Percentiles rank a stretch among this genome's conserved stretches.
phyloP scores from a whole-genome alignment of 2,888 invertebrate genomes.

The Acleris literana region DNA sequence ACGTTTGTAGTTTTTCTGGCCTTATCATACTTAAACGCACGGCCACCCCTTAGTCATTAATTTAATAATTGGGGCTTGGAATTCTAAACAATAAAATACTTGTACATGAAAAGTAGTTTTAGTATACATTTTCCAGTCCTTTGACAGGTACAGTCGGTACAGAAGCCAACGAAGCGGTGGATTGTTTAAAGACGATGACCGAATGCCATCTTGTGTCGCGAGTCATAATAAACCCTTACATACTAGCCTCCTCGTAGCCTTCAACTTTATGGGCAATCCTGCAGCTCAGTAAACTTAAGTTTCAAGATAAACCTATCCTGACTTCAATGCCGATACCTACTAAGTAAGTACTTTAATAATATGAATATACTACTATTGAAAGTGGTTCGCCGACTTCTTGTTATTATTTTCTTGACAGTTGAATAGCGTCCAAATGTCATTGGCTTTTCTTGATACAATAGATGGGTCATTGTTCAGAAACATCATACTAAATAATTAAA shows the following conservation, averaged over 20 bases:
- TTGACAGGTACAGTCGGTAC: neutral
- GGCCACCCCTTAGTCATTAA: too few species aligned
- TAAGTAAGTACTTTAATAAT: neutral
- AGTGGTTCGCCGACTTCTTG: neutral
- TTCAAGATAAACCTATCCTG: neutral
- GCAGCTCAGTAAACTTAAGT: constrained; percentile 7
- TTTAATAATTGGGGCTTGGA: too few species aligned
- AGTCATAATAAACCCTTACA: neutral
- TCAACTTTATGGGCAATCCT: constrained; percentile 15
- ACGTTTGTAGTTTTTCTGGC: too few species aligned
- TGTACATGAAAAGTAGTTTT: too few species aligned
- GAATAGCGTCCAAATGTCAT: constrained; percentile 1
- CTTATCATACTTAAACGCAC: too few species aligned
- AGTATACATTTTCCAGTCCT: neutral
- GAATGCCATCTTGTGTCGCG: constrained; percentile 5
- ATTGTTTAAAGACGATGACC: neutral
- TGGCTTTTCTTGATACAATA: constrained; percentile 2
- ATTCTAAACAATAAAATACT: too few species aligned
- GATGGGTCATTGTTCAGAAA: constrained; percentile 4
- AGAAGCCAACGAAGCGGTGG: neutral
- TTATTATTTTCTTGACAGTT: neutral
- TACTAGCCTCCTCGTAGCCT: neutral
- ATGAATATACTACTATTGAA: neutral
- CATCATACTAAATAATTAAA: neutral
- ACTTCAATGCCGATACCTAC: neutral